Evolutionary conservation across 2,888 invertebrate genomes (phyloP).

Genomic region (Thalpophila matura): DNA sequence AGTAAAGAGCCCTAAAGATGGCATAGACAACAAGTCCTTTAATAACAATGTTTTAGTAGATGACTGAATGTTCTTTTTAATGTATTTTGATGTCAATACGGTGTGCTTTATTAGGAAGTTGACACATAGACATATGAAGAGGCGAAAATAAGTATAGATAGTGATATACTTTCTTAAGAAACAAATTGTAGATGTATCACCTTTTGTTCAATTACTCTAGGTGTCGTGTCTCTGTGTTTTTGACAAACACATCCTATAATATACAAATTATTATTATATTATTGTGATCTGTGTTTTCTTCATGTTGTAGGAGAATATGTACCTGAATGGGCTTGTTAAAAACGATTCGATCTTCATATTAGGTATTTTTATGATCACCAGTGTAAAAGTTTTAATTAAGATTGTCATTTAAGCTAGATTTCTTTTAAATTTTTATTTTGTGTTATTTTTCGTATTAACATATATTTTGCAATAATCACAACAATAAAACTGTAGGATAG

Average conservation of each 20-base stretch:
- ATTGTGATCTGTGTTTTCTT: conserved; percentile 25
- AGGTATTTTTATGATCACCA: conserved; percentile 20
- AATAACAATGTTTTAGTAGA: conserved; percentile 58
- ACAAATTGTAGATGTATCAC: conserved; percentile 24
- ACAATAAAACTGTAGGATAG: too few relatives aligned
- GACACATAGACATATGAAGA: conserved; percentile 11
- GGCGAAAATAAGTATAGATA: conserved; percentile 1
- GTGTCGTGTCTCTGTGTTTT: conserved; percentile 14
- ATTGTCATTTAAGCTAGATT: conserved; percentile 3
- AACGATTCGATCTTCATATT: not conserved
- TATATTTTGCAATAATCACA: not conserved
- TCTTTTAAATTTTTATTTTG: conserved; percentile 22
- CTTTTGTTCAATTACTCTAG: not conserved
- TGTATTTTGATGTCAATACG: conserved; percentile 18
- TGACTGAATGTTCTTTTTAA: conserved; percentile 22
- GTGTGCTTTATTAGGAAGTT: conserved; percentile 28
- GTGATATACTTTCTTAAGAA: conserved; percentile 16
- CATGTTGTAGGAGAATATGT: conserved; percentile 27
- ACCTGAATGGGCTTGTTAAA: conserved; percentile 34
- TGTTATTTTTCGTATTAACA: not conserved
- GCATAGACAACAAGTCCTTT: conserved; percentile 72
- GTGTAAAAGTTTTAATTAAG: conserved; percentile 18
- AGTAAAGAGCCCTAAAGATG: conserved; percentile 65
- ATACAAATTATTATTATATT: not conserved
- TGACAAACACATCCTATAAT: conserved; percentile 9